These are phyloP conservation scores for Balanococcus diminutus DNA, from an alignment of 2,888 invertebrate species.

Conservation along the genomic window DNA sequence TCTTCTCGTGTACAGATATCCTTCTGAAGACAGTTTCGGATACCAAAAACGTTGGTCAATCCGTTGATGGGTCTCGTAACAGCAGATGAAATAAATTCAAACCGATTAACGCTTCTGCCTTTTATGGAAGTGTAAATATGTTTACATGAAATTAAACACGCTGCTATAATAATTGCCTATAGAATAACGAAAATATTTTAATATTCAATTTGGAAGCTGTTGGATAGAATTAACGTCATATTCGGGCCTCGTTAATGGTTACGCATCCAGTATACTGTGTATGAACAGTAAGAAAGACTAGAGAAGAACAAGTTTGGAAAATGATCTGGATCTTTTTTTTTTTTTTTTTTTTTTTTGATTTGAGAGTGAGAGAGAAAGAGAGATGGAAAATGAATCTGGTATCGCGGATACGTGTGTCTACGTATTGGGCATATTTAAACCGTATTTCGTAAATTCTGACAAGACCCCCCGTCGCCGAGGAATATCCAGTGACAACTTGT, in stretches of 20 bases:
- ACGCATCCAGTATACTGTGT: not conserved
- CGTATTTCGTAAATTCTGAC: conserved; percentile 44
- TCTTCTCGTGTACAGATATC: too few relatives aligned
- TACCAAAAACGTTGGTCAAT: too few relatives aligned
- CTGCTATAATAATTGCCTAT: not conserved
- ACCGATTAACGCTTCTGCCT: not conserved
- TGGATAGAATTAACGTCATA: conserved; percentile 50
- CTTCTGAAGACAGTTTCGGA: too few relatives aligned
- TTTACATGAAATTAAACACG: conserved; percentile 9
- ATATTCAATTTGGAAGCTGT: conserved; percentile 50
- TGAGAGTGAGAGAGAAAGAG: not conserved
- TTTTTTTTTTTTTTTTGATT: too few relatives aligned
- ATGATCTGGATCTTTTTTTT: conserved; percentile 51
- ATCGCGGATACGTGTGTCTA: not conserved
- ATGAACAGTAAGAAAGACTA: not conserved
- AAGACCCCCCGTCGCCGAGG: conserved; percentile 31
- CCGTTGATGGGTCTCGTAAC: too few relatives aligned
- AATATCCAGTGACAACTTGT: conserved; percentile 44
- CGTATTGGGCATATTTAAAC: not conserved
- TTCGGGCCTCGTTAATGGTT: conserved; percentile 27
- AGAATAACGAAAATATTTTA: conserved; percentile 6
- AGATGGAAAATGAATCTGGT: not conserved
- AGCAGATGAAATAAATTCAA: not conserved
- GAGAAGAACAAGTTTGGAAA: conserved; percentile 43
- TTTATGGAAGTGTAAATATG: conserved; percentile 21